Evolutionary conservation across 2,888 invertebrate species (phyloP).

Genomic region (Temnothorax unifasciatus): DNA sequence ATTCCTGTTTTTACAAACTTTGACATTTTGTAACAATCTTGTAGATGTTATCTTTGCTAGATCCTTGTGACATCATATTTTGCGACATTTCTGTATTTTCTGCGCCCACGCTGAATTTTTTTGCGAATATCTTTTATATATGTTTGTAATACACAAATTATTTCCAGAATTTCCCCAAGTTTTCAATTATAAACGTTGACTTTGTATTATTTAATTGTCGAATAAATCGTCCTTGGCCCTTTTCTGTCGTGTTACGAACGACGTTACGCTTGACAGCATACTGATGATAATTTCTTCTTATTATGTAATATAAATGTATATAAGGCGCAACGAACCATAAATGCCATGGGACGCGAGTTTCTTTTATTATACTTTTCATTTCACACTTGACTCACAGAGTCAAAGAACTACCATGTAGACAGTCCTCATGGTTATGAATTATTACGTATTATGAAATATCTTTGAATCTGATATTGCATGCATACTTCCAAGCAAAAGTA

Average conservation of each 20-base stretch:
- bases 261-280: constrained; percentile 20
- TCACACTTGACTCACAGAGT: background rate
- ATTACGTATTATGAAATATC: background rate
- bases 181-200: background rate
- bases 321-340: constrained; percentile 5
- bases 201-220: background rate
- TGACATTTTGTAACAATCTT: no score
- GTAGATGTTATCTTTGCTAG: background rate
- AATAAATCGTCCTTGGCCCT: constrained; percentile 28
- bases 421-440: background rate
- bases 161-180: background rate
- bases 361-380: background rate
- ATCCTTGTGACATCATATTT: background rate
- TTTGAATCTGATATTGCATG: background rate
- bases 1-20: background rate
- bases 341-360: background rate
- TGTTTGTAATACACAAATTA: background rate
- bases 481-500: background rate
- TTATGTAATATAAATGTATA: constrained; percentile 16
- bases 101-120: no score
- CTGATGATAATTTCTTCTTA: constrained; percentile 22
- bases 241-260: background rate
- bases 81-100: background rate
- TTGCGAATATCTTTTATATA: background rate
- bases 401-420: background rate